Base-by-base conservation (phyloP, 2,888 invertebrate genomes). In the Agrenia bidenticulata region DNA sequence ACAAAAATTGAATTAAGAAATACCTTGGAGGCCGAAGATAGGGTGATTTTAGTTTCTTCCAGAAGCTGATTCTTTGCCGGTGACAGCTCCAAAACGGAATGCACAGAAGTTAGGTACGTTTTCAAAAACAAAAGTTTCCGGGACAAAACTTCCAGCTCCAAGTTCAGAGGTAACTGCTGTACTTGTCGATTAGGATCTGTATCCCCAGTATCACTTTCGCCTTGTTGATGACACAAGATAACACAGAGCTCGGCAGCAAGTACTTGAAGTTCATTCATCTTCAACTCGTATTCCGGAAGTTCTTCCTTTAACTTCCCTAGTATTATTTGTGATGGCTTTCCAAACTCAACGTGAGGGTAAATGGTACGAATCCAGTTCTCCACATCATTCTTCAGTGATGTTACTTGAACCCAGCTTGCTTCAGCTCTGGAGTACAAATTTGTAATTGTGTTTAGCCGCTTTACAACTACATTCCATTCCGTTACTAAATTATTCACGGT, bases 221-320 rank as follows among this genome's bases (percentile, higher is more conserved):
- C 51, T 53, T 59, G 49, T 9, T 41, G 19, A 23, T 63, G 64
- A 27, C 60, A 71, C 21, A 73, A 53, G 50, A 64, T 63, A 42
- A 66, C 63, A 56, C 66, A 70, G 23, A 73, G 54, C 24, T 73
- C 68, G n/a, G 54, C 57, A 7, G 66, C 66, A 24, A 67, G 57
- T 13, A 32, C 59, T 51, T 72, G 69, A 50, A 72, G 62, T 53
- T 67, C 63, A 53, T 58, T 72, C 73, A 73, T 71, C 61, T 62
- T 72, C 17, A 32, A 54, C 27, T 72, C 70, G 55, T 64, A 64
- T 1, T 19, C 15, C 5, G 66, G 65, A 32, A 69, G 27, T 49
- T 69, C 67, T 41, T 66, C 57, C 41, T 42, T 41, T 17, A 71
- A 55, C 62, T 56, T 45, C 19, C 37, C 50, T 7, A 37, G 13